Conservation (phyloP, 2,113 vertebrate species). For the Plotosus lineatus region DNA sequence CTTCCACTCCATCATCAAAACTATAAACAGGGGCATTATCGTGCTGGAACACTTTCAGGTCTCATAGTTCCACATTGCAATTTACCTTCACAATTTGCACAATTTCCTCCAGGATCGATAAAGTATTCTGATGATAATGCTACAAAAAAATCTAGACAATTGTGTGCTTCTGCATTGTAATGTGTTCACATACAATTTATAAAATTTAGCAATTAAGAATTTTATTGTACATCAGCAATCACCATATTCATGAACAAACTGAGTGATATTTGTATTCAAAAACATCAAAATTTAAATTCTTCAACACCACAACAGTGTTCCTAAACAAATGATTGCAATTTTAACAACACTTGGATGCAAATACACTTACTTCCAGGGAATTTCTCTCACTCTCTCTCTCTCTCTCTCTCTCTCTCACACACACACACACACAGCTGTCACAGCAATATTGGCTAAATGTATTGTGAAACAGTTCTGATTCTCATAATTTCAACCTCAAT, state of each 20-base stretch:
- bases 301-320: neutral
- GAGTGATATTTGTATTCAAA: neutral
- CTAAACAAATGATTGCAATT: neutral
- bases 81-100: no score
- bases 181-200: neutral
- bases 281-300: neutral
- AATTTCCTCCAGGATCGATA: no score
- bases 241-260: neutral
- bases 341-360: no score
- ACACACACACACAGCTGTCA: no score
- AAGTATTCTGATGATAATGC: no score
- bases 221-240: neutral
- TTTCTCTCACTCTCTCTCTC: no score
- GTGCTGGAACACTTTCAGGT: neutral
- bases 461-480: neutral
- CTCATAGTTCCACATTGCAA: neutral
- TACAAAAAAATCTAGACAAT: no score
- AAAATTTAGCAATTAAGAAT: neutral
- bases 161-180: no score
- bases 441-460: neutral
- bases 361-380: neutral
- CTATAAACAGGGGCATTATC: neutral
- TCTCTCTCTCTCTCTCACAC: no score
- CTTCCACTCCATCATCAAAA: neutral
- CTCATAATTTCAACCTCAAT: neutral